These are phyloP conservation scores for Vidua chalybeata DNA, from an alignment of 2,113 vertebrate genomes.

Conservation along the genomic window DNA sequence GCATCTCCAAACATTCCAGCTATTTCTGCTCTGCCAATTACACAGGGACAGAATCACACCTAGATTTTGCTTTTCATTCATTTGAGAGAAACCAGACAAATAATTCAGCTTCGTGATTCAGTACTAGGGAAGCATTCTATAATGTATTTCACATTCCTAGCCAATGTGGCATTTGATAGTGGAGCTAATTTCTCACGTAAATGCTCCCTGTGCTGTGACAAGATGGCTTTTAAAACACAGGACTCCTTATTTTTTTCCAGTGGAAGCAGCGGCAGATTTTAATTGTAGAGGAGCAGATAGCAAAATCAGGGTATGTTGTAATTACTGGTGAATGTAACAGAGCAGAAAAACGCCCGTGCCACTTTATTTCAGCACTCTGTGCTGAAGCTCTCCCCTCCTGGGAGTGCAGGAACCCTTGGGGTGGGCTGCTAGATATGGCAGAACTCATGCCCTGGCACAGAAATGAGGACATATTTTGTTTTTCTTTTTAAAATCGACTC, in stretches of 20 bases:
- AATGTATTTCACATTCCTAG: neutral
- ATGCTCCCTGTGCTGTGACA: neutral
- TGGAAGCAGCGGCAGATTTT: neutral
- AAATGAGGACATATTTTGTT: rapidly evolving
- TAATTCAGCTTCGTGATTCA: rapidly evolving
- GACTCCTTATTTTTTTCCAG: neutral
- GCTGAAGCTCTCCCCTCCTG: neutral
- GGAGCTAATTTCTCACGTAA: neutral
- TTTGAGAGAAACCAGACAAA: neutral
- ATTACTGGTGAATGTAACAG: neutral
- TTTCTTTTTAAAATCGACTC: neutral
- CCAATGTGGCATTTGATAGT: neutral
- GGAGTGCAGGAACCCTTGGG: neutral
- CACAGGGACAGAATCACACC: neutral
- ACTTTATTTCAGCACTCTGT: neutral
- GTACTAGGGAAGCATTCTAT: neutral
- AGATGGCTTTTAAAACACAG: neutral
- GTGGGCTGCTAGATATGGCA: neutral
- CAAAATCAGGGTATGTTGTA: neutral
- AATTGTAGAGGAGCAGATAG: neutral
- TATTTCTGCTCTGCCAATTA: neutral
- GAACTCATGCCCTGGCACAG: neutral
- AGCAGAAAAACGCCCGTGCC: rapidly evolving
- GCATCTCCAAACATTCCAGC: neutral
- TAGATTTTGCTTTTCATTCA: rapidly evolving